Evolutionary conservation across 2,113 vertebrate genomes (phyloP), one percentile per base, ranked within the genome.

Genomic region (Thamnaconus septentrionalis): DNA sequence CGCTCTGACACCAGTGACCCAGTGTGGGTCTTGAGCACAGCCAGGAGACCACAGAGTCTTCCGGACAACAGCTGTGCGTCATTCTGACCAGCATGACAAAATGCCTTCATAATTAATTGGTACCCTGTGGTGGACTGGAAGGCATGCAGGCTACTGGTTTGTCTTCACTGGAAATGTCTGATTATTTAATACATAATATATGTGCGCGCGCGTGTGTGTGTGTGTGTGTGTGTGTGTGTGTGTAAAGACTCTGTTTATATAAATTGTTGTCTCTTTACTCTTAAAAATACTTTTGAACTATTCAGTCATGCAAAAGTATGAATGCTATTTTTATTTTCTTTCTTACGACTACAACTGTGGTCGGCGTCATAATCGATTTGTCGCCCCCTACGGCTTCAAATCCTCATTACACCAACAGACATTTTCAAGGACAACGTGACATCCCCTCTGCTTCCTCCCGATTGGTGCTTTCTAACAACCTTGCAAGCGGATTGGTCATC

Each of bases 1-100:
- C 91, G 85, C 91, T 80, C 66, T 87, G 91, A 88, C 54, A 82
- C 61, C 50, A 12, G 3, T 72, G 64, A 72, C 78, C 59, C 56
- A 59, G 45, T 2, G 2, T 63, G 71, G 59, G 50, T 52, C 40
- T 7, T 45, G 59, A 71, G 48, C 55, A 63, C 55, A 61, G 58
- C 44, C 49, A 41, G 18, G 45, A 67, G 68, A 68, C 71, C 54
- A 18, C 61, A 65, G 43, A 51, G 57, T 62, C 43, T 76, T 75
- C 46, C 66, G 76, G 59, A 67, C 70, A 79, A 72, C 76, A 82
- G 77, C 81, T 80, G 76, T 68, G 81, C 56, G 59, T 80, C 69
- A 55, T 43, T 7, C 72, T n/a, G 41, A 10, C 9, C 41, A 50
- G 50, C 53, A 41, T 58, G 46, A 75, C 59, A 53, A 80, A 72